phyloP scores from a whole-genome alignment of 2,113 vertebrate species.

The Leucopsar rothschildi region DNA sequence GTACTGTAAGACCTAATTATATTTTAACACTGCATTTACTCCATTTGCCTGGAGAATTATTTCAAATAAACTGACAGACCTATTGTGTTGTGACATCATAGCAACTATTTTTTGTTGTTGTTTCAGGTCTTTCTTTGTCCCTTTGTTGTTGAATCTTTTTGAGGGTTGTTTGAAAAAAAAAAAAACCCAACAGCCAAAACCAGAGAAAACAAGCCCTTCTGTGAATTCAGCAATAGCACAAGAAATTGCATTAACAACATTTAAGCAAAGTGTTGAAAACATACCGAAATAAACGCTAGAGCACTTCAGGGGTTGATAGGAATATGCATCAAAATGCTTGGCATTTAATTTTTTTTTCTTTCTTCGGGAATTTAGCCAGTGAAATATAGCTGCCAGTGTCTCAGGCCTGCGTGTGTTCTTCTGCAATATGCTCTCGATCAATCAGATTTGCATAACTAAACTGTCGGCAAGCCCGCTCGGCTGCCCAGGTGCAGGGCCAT shows the following conservation, averaged over 20 bases:
- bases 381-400: conserved; percentile 90
- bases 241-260: conserved; percentile 72
- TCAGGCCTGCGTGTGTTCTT: conserved; percentile 82
- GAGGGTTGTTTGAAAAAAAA: neutral
- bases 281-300: conserved; percentile 60
- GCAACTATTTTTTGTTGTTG: conserved; percentile 45
- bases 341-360: conserved; percentile 77
- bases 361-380: conserved; percentile 86
- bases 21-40: conserved; percentile 73
- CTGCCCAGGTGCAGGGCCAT: conserved; percentile 98
- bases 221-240: conserved; percentile 71
- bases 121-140: neutral
- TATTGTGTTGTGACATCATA: conserved; percentile 70
- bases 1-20: conserved; percentile 75
- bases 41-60: conserved; percentile 69
- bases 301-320: conserved; percentile 74
- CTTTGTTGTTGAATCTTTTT: neutral
- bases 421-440: conserved; percentile 97
- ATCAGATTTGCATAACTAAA: conserved; percentile 99
- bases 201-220: conserved; percentile 67
- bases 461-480: conserved; percentile 94
- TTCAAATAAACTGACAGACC: conserved; percentile 72
- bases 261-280: conserved; percentile 71
- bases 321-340: conserved; percentile 80
- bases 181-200: neutral